Percentiles rank a stretch among this genome's conserved stretches.
phyloP scores from a whole-genome alignment of 1,140 invertebrate species.

The Subanguina moxae region DNA sequence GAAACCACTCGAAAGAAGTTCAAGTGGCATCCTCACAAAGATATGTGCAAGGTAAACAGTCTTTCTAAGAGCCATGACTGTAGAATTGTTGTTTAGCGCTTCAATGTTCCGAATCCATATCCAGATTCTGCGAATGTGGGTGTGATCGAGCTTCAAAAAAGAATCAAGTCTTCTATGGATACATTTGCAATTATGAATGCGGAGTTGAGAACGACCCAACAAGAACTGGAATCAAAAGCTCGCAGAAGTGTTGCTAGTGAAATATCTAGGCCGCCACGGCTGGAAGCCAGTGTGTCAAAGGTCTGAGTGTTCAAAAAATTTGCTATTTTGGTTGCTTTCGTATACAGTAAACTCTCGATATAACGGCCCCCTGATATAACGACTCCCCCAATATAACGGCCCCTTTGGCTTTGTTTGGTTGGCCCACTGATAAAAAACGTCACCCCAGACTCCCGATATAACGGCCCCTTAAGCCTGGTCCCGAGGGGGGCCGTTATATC shows the following conservation, averaged over 20 bases:
- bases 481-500: too few species aligned
- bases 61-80: neutral
- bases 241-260: neutral
- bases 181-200: neutral
- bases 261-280: neutral
- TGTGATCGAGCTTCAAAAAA: constrained; percentile 26
- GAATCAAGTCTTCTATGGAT: neutral
- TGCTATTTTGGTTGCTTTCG: too few species aligned
- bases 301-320: too few species aligned
- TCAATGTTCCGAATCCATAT: constrained; percentile 86
- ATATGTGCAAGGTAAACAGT: constrained; percentile 69
- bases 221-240: neutral
- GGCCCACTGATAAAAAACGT: too few species aligned
- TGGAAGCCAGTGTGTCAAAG: neutral
- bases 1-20: constrained; percentile 69
- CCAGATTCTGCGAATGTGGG: constrained; percentile 60
- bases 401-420: too few species aligned
- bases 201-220: neutral
- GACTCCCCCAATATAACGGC: too few species aligned
- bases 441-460: too few species aligned
- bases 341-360: too few species aligned
- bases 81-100: constrained; percentile 65
- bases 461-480: too few species aligned
- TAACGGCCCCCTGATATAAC: too few species aligned
- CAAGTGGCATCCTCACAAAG: constrained; percentile 77